Evolutionary conservation across 1,140 invertebrate species (phyloP).

Genomic region (Rhagoletis zephyria): DNA sequence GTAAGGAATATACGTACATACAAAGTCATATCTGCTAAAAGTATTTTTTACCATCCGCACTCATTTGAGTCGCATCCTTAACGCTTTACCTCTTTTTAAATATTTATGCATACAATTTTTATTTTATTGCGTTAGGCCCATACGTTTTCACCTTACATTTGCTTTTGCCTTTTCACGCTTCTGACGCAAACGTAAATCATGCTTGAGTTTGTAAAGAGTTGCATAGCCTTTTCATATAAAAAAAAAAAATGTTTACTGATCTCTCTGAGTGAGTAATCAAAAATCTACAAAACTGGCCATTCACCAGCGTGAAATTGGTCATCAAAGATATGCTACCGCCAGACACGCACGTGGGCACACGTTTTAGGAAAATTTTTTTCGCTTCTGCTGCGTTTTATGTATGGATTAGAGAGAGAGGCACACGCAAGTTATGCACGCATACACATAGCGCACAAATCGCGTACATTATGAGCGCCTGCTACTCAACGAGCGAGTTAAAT

Average conservation of each 20-base stretch:
- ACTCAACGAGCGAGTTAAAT: neutral
- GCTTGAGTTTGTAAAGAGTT: neutral
- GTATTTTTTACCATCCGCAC: neutral
- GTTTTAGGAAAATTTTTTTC: neutral
- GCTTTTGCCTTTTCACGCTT: neutral
- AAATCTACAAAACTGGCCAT: neutral
- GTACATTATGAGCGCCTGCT: neutral
- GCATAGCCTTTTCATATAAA: neutral
- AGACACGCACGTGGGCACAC: neutral
- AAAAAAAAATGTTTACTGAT: neutral
- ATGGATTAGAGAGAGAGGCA: neutral
- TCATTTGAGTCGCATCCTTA: neutral
- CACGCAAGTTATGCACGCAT: neutral
- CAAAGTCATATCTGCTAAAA: too few relatives aligned
- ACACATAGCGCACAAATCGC: neutral
- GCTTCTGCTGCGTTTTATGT: too few relatives aligned
- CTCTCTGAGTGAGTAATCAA: constrained; percentile 17
- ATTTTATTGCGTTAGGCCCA: neutral
- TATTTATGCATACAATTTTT: neutral
- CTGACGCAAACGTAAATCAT: neutral
- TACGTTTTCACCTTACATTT: neutral
- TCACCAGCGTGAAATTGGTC: constrained; percentile 24
- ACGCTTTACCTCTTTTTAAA: neutral
- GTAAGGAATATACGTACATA: too few relatives aligned
- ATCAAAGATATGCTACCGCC: neutral